Evolutionary conservation across 2,113 vertebrate genomes (phyloP), one percentile per base, ranked within the genome.

Genomic region (Phyllostomus hastatus): DNA sequence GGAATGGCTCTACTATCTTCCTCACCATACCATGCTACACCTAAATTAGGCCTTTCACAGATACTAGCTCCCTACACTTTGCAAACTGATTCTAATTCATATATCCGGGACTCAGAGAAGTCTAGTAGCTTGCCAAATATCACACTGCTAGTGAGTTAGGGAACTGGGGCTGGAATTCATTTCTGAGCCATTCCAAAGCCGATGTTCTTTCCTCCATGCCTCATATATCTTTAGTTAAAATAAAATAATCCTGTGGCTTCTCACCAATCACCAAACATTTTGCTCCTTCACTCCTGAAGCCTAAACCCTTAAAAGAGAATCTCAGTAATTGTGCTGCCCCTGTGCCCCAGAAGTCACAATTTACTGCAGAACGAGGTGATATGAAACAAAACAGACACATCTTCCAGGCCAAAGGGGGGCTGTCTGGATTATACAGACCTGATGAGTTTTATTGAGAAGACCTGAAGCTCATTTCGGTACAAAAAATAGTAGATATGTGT

Each of bases 331-430:
- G 97, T 93, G 90, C 97, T 98, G 98, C 97, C 97, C 97, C 88
- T 90, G 90, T 98, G 97, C 97, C 98, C 98, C 97, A 97, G 97
- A 98, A 98, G 97, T 96, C 97, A 98, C 96, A 98, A 98, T 98
- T 98, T 98, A 98, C 95, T 97, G 95, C 98, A 97, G 98, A 98
- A 83, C 95, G 97, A 99, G 98, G 98, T 98, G 98, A 98, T 97
- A 95, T 97, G 98, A 97, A 98, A 97, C 98, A 98, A 98, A 98
- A 89, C 98, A 95, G 96, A 97, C 98, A 98, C 96, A 41, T 98
- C 98, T 98, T 95, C 96, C 97, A 97, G 96, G 97, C 97, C 97
- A 98, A 88, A 95, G 96, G 97, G 95, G 91, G 90, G 95, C 48
- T 82, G 96, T 97, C 98, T 98, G 98, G 57, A 86, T 97, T 97